A percentile compares a stretch with the other conserved stretches of the same genome.
These are phyloP conservation scores for Drosophila mimica DNA, from an alignment of 2,888 invertebrate species.

Conservation along the genomic window DNA sequence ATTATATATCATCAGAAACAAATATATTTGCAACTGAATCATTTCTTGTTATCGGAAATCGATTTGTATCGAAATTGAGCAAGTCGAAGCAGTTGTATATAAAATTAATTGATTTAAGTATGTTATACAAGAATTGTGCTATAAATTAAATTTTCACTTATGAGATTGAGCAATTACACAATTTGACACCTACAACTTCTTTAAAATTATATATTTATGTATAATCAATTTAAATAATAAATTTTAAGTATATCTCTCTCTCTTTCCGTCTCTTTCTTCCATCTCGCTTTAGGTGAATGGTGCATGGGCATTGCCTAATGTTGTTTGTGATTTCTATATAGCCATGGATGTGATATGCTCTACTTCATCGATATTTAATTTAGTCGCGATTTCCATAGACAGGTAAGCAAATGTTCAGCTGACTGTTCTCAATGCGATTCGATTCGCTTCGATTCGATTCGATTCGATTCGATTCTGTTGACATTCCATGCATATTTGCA, in stretches of 20 bases:
- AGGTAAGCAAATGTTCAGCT: slow-evolving; percentile 88
- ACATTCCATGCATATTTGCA: slow-evolving; percentile 10
- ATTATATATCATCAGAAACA: neutral
- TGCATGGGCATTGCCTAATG: slow-evolving; percentile 94
- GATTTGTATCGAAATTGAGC: neutral
- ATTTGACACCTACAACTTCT: neutral
- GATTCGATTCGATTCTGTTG: neutral
- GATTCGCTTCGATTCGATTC: neutral
- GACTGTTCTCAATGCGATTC: neutral
- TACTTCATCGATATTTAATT: slow-evolving; percentile 98
- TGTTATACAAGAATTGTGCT: neutral
- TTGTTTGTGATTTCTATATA: slow-evolving; percentile 98
- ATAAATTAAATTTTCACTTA: neutral
- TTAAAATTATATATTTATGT: neutral
- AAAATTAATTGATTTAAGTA: neutral
- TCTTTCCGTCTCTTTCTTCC: slow-evolving; percentile 69
- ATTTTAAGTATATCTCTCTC: neutral
- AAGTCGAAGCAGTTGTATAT: neutral
- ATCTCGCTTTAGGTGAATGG: slow-evolving; percentile 90
- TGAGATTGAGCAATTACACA: neutral
- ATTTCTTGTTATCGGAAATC: neutral
- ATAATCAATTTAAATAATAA: neutral
- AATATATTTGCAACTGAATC: neutral
- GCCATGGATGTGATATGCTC: slow-evolving; percentile 99
- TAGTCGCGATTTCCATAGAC: slow-evolving; percentile 99